Percentiles rank a stretch among this genome's conserved stretches.
Conservation (phyloP, 2,888 invertebrate genomes). For the Trisateles emortualis region DNA sequence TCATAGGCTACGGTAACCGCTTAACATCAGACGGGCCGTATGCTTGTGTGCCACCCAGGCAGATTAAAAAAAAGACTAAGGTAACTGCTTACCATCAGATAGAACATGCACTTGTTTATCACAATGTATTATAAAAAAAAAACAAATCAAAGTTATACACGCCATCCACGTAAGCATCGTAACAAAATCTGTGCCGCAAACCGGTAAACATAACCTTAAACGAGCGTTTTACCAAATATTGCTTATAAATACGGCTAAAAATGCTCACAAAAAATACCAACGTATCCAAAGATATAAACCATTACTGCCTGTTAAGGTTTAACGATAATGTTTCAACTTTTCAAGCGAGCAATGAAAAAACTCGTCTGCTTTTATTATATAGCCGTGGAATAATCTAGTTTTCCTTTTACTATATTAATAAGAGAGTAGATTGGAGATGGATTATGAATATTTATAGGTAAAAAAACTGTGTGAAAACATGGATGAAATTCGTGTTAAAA, state of each 20-base stretch:
- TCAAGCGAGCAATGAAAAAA: conserved; percentile 18
- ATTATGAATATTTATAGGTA: conserved; percentile 8
- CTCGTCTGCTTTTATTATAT: neutral
- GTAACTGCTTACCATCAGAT: too few species aligned
- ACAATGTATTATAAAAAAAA: too few species aligned
- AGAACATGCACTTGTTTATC: too few species aligned
- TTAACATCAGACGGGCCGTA: too few species aligned
- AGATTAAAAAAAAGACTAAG: too few species aligned
- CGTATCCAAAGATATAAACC: conserved; percentile 27
- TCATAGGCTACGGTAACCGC: too few species aligned
- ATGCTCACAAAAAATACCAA: conserved; percentile 18
- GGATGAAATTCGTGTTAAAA: neutral
- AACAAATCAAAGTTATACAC: neutral
- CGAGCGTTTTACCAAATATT: conserved; percentile 17
- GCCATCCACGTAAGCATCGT: neutral
- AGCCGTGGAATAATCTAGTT: neutral
- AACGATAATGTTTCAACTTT: conserved; percentile 31
- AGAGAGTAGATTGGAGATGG: neutral
- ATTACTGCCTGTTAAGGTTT: conserved; percentile 24
- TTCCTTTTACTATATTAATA: neutral
- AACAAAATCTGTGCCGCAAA: neutral
- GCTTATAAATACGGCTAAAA: conserved; percentile 21
- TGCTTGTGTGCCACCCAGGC: too few species aligned
- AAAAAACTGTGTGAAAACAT: neutral
- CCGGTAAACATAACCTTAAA: conserved; percentile 8